A percentile compares a stretch with the other conserved stretches of the same genome.
phyloP scores from a whole-genome alignment of 2,797 vertebrate species.

The Poecilia gillii region DNA sequence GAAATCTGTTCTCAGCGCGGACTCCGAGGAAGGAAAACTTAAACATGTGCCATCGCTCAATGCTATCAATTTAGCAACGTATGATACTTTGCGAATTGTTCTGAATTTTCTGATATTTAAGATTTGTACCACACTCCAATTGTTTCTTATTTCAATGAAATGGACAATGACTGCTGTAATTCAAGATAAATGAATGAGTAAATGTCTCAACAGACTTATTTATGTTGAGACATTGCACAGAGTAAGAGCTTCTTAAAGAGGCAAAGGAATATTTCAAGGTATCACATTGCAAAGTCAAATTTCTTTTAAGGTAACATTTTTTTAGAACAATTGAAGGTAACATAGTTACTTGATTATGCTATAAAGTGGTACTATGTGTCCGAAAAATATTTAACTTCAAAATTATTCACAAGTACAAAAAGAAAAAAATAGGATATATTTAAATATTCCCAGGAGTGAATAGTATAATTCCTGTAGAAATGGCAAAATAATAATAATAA shows the following conservation, averaged over 20 bases:
- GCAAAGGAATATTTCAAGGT: too few species aligned
- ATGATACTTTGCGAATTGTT: neutral
- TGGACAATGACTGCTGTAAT: neutral
- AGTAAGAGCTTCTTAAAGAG: neutral
- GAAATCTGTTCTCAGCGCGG: constrained; percentile 14
- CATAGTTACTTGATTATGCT: too few species aligned
- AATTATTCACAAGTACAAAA: too few species aligned
- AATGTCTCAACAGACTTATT: too few species aligned
- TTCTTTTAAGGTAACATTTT: too few species aligned
- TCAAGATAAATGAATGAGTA: neutral
- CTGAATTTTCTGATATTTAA: neutral
- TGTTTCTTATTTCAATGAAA: neutral
- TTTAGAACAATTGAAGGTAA: too few species aligned
- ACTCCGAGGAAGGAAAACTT: neutral
- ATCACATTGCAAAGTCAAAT: too few species aligned
- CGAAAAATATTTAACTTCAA: too few species aligned
- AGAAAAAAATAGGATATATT: too few species aligned
- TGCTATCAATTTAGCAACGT: neutral
- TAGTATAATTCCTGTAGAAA: neutral
- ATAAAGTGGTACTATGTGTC: too few species aligned
- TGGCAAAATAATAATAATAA: neutral
- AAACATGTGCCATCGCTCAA: neutral
- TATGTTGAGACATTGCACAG: neutral
- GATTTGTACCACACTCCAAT: neutral
- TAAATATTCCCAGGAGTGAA: neutral